Evolutionary conservation across 2,797 vertebrate genomes (phyloP), one percentile per base, ranked within the genome.

Genomic region (Yasuhikotakia modesta): DNA sequence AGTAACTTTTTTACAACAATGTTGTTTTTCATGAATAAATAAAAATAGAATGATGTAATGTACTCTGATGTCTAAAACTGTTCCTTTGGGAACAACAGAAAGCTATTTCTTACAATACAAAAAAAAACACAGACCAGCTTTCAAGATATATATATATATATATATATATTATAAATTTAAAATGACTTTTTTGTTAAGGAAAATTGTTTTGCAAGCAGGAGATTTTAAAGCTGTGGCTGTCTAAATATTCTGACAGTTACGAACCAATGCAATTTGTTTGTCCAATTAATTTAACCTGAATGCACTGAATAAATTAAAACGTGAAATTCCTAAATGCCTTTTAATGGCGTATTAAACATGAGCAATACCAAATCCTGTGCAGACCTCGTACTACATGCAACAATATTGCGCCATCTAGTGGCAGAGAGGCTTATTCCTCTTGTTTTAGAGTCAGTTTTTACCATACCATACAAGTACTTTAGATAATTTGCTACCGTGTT

Each of bases 11-110:
- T 76, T 84, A 94, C 92, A 94, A 92, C 88, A 91, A 91, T n/a
- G n/a, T n/a, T n/a, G n/a, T 90, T 91, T 58, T 79, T 92, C 85
- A 83, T 92, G 89, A 93, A 93, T 94, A 94, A 93, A 94, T 93
- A 94, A 94, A 94, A 94, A 94, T 93, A 94, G 90, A 93, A 90
- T 90, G 92, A 87, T 91, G 88, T 92, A 85, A 85, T 90, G 89
- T 91, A 90, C 88, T 92, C 89, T 92, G 90, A 88, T 91, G 85
- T 90, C 90, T 93, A 93, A 90, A 89, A 85, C 90, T 89, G 91
- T 88, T 89, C 90, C 88, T 84, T 88, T 50, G 85, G 83, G 86
- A 89, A 93, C 91, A 93, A 90, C 90, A 92, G 89, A 88, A 89
- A 91, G 90, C 92, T 93, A 92, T 91, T 43, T 43, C 10, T 10